Evolutionary conservation across 1,140 invertebrate genomes (phyloP).

Genomic region (Eumaeus atala): DNA sequence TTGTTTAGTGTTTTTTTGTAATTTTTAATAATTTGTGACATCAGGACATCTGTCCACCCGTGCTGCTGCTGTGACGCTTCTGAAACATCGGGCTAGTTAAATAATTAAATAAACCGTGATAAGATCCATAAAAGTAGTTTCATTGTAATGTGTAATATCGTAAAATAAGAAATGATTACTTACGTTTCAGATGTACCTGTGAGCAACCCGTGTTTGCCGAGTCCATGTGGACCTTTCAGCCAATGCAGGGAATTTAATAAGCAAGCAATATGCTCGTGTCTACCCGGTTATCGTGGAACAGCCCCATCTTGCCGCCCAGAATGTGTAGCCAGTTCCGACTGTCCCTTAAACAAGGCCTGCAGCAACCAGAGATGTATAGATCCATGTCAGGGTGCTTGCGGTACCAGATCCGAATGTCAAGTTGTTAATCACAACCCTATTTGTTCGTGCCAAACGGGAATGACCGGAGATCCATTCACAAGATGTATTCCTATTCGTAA

Average conservation of each 20-base stretch:
- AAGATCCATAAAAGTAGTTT: too few species aligned
- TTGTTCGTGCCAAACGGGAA: conserved; percentile 76
- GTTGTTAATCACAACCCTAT: conserved; percentile 80
- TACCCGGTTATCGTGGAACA: conserved; percentile 76
- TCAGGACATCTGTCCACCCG: too few species aligned
- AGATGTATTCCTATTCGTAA: conserved; percentile 75
- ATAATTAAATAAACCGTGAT: too few species aligned
- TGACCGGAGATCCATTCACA: conserved; percentile 79
- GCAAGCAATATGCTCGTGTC: conserved; percentile 78
- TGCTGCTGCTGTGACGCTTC: too few species aligned
- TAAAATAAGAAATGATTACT: neutral
- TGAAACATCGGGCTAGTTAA: too few species aligned
- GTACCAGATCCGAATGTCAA: conserved; percentile 76
- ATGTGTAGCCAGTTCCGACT: conserved; percentile 77
- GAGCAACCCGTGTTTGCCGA: conserved; percentile 74
- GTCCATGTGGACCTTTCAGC: conserved; percentile 77
- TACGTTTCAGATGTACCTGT: conserved; percentile 5
- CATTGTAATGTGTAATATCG: too few species aligned
- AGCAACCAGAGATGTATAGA: conserved; percentile 78
- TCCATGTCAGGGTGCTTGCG: conserved; percentile 79
- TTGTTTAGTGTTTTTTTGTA: too few species aligned
- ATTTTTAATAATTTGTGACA: too few species aligned
- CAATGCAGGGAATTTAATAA: conserved; percentile 78
- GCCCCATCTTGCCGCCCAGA: conserved; percentile 78
- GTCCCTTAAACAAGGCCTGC: conserved; percentile 75